Evolutionary conservation across 2,113 vertebrate genomes (phyloP).

Genomic region (Erinaceus europaeus): DNA sequence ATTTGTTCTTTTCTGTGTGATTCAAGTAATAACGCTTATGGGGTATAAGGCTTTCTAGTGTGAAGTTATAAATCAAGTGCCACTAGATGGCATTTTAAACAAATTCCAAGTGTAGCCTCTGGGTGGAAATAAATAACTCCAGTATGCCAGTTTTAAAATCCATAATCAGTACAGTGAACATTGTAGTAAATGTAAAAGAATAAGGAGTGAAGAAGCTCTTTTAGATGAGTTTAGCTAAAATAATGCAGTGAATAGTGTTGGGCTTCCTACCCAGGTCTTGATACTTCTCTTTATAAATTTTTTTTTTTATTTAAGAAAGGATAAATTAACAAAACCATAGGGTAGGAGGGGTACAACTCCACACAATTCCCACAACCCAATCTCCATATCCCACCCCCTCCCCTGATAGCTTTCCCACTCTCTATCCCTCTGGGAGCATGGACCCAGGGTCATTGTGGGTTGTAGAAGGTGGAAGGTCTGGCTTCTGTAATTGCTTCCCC

Average conservation of each 20-base stretch:
- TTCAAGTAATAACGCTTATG: not conserved
- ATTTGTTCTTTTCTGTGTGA: not conserved
- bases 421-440: too few relatives aligned
- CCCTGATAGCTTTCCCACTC: too few relatives aligned
- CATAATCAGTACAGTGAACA: not conserved
- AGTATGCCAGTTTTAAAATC: not conserved
- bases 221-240: not conserved
- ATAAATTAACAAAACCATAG: too few relatives aligned
- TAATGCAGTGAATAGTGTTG: not conserved
- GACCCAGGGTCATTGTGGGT: too few relatives aligned
- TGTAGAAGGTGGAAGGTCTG: too few relatives aligned
- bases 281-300: conserved; percentile 2
- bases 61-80: conserved; percentile 14
- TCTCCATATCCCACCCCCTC: too few relatives aligned
- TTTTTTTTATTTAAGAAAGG: too few relatives aligned
- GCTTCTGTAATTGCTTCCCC: too few relatives aligned
- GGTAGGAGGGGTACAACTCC: too few relatives aligned
- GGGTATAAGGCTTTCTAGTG: not conserved
- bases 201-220: not conserved
- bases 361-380: too few relatives aligned
- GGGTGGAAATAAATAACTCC: conserved; percentile 26
- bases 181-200: not conserved
- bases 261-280: not conserved
- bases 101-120: conserved; percentile 19
- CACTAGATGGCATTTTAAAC: conserved; percentile 5